Base-by-base conservation (phyloP, 2,113 vertebrate species). In the Corynorhinus townsendii region DNA sequence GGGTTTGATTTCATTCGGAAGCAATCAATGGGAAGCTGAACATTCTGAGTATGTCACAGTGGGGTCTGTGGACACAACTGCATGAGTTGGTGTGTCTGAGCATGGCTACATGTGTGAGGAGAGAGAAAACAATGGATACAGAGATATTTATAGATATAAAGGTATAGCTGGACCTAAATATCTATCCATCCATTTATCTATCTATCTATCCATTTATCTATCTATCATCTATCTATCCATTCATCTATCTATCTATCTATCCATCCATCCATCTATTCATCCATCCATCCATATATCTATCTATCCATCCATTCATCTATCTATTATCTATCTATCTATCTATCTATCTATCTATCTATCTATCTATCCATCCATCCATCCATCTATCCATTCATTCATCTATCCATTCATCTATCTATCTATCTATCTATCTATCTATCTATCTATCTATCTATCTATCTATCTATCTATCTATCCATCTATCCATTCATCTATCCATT, bases 1-100 rank as follows among this genome's bases (percentile, higher is more conserved):
- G 26, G 1, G 20, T 8, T 56, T 22, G 20, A 24, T 85, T 94
- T 84, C 76, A 52, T 68, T 86, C 76, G 30, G 45, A 86, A 94
- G 79, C 52, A 64, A 73, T 52, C 52, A 40, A 38, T 54, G 35
- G 68, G 69, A 86, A 1, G 3, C 76, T 75, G 80, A 89, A 85
- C 45, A 79, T 71, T 90, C 79, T 69, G 90, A 2, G 52, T 76
- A 2, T 5, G 54, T 68, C 93, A 28, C 91, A 89, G 90, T 86
- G 43, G 56, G 69, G 72, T 45, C 43, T 35, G 14, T 69, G 66
- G 69, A 4, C 15, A 68, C 43, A 2, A 1, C 59, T 0, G 2
- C 11, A 0, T 89, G 26, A 72, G 56, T 43, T 47, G 5, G 3
- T 0, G 0, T 68, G 64, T 86, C 45, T 14, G 0, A 76, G 14